Conservation (phyloP, 2,797 vertebrate species). For the Acipenser transmontanus region DNA sequence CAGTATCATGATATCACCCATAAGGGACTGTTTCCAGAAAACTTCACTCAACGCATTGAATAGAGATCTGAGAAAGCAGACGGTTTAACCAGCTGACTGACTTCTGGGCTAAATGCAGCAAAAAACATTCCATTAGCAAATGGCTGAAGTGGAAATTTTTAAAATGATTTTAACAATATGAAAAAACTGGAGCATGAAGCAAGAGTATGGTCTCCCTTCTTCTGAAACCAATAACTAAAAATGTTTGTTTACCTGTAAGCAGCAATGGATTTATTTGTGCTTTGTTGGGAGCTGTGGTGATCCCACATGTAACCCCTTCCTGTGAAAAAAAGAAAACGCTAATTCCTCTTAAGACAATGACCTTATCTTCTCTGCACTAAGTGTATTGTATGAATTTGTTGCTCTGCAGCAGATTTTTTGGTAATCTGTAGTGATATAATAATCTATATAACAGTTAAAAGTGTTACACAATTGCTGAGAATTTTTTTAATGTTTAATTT, state of each 20-base stretch:
- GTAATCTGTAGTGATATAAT: constrained; percentile 60
- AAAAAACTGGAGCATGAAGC: constrained; percentile 51
- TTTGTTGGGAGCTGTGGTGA: constrained; percentile 48
- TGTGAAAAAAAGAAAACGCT: constrained; percentile 46
- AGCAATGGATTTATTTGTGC: constrained; percentile 60
- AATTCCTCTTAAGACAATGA: constrained; percentile 45
- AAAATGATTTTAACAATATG: constrained; percentile 37
- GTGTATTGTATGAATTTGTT: constrained; percentile 64
- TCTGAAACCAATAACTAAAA: constrained; percentile 38
- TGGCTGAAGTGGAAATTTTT: constrained; percentile 38
- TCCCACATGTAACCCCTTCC: constrained; percentile 49
- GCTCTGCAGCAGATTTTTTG: constrained; percentile 60
- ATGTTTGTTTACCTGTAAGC: constrained; percentile 52
- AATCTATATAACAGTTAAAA: constrained; percentile 50
- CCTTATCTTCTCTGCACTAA: constrained; percentile 63
- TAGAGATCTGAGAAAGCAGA: constrained; percentile 41
- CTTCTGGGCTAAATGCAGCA: constrained; percentile 47
- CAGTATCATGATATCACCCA: constrained; percentile 60
- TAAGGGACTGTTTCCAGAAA: constrained; percentile 93
- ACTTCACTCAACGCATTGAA: constrained; percentile 77
- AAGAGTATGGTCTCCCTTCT: constrained; percentile 51
- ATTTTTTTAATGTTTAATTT: constrained; percentile 58
- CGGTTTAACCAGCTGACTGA: constrained; percentile 39
- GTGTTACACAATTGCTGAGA: constrained; percentile 62
- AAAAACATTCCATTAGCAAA: constrained; percentile 43